Evolutionary conservation across 2,797 vertebrate genomes (phyloP).

Genomic region (Rhabdophis nuchalis): DNA sequence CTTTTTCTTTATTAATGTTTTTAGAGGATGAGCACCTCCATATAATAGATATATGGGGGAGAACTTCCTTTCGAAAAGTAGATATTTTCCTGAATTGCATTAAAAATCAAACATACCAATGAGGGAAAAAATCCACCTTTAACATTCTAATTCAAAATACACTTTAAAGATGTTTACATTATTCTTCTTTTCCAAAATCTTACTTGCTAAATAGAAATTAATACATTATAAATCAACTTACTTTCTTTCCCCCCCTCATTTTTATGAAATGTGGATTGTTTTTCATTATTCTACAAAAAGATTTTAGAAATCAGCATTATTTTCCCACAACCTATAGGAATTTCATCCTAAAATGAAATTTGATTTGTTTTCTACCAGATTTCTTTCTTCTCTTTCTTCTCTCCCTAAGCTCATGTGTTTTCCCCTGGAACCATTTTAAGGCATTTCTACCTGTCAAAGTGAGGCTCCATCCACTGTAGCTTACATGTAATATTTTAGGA

Average conservation of each 20-base stretch:
- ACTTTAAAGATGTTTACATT: background rate
- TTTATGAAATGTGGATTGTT: background rate
- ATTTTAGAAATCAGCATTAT: background rate
- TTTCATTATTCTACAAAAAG: background rate
- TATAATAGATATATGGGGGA: background rate
- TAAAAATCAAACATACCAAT: background rate
- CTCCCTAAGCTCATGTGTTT: background rate
- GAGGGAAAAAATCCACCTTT: background rate
- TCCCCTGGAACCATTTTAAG: background rate
- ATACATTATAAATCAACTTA: background rate
- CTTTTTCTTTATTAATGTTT: background rate
- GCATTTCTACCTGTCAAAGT: background rate
- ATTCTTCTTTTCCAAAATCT: background rate
- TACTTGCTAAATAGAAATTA: background rate
- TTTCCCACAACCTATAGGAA: background rate
- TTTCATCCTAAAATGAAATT: background rate
- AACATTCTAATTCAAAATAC: background rate
- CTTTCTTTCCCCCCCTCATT: background rate
- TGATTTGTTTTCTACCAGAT: background rate
- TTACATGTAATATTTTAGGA: background rate
- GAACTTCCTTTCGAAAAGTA: background rate
- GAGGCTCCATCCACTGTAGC: background rate
- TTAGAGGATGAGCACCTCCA: background rate
- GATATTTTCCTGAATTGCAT: background rate
- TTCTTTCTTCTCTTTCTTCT: background rate